Percentiles rank a stretch among this genome's conserved stretches.
Evolutionary conservation across 2,888 invertebrate genomes (phyloP).

Genomic region (Cantharis rustica): DNA sequence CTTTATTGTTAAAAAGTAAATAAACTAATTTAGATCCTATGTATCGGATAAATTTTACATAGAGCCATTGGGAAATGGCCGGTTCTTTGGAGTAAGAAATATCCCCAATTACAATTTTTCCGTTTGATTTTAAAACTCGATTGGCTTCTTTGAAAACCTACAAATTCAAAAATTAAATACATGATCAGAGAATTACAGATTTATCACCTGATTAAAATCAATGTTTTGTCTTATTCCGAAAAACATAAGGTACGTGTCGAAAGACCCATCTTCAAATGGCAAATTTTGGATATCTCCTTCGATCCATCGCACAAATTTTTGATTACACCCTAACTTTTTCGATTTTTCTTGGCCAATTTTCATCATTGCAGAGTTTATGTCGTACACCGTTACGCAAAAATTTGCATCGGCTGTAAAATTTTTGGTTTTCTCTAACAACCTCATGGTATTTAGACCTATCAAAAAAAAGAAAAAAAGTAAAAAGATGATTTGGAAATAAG

Average conservation of each 20-base stretch:
- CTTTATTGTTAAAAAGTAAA: not conserved
- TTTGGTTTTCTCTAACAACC: not conserved
- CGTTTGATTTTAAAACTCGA: not conserved
- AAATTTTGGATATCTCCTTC: not conserved
- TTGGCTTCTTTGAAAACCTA: not conserved
- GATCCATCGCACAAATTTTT: not conserved
- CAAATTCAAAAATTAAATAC: not conserved
- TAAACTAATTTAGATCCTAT: not conserved
- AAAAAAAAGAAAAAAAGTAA: not conserved
- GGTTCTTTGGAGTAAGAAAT: not conserved
- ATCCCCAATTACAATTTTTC: not conserved
- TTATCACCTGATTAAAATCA: not conserved
- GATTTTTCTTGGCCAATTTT: not conserved
- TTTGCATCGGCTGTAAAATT: not conserved
- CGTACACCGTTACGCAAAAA: not conserved
- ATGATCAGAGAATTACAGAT: not conserved
- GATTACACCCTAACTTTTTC: not conserved
- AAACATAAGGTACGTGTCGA: not conserved
- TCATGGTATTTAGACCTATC: not conserved
- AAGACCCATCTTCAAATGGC: not conserved
- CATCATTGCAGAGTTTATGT: not conserved
- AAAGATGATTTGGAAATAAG: too few species aligned
- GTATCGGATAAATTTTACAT: not conserved
- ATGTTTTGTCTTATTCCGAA: not conserved
- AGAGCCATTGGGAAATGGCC: not conserved